Conservation (phyloP, 2,113 vertebrate genomes). For the Protobothrops mucrosquamatus region DNA sequence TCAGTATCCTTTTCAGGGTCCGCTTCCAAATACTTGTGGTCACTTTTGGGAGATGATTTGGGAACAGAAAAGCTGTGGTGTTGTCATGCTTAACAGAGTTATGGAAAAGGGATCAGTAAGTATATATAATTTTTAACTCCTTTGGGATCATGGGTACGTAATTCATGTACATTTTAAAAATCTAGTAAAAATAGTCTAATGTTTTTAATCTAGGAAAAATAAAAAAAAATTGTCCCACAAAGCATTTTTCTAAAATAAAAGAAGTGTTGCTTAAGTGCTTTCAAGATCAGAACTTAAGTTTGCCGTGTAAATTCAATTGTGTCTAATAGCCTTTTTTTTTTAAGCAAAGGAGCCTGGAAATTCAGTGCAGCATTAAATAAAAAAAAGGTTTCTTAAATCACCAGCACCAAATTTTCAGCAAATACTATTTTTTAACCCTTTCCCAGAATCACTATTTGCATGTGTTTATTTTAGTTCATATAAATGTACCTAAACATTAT, state of each 20-base stretch:
- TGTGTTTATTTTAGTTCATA: neutral
- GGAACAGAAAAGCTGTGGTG: constrained; percentile 92
- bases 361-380: neutral
- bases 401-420: neutral
- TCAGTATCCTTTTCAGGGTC: constrained; percentile 79
- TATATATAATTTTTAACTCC: neutral
- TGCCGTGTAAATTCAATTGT: neutral
- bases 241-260: neutral
- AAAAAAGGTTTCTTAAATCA: neutral
- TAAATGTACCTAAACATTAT: neutral
- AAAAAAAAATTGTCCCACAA: neutral
- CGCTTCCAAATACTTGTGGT: constrained; percentile 93
- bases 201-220: neutral
- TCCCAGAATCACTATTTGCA: neutral
- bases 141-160: neutral
- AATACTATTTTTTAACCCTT: neutral
- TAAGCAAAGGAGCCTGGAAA: neutral
- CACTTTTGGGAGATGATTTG: constrained; percentile 99
- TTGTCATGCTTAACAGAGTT: constrained; percentile 98
- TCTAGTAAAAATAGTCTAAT: neutral
- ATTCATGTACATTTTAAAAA: neutral
- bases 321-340: too few species aligned
- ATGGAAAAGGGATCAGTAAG: constrained; percentile 98
- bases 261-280: neutral
- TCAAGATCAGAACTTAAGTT: neutral